Evolutionary conservation across 2,888 invertebrate species (phyloP), one percentile per base, ranked within the genome.

Genomic region (Abscondita cerata): DNA sequence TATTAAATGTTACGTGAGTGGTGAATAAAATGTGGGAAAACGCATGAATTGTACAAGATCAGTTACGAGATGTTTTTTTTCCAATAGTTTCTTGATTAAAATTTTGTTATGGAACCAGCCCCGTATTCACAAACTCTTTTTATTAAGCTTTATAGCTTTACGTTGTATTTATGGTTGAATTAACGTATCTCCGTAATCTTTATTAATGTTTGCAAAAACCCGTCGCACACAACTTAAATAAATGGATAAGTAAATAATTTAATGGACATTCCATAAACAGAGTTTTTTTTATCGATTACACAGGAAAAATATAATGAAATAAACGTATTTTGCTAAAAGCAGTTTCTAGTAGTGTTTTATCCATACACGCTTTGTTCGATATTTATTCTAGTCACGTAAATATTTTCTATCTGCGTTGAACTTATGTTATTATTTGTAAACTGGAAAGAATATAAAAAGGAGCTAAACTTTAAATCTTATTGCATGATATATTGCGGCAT

Each of bases 121-220:
- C 3, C 38, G n/a, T 34, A 47, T 38, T 36, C 12, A 6, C 20
- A 18, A 33, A 50, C 41, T 58, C 44, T 44, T 58, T 58, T 51
- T 51, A 51, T 46, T 38, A 40, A 58, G 51, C 54, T 52, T 41
- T 51, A 13, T 18, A 25, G 44, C 41, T 38, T 20, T 58, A 12
- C 18, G 19, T 38, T 11, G 33, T 58, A 58, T 58, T 58, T 58
- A 51, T 58, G 51, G 41, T 13, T 36, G 57, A 51, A 58, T 58
- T 58, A 58, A 58, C 51, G 51, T 44, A 58, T 52, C 44, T 52
- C 44, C 19, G 44, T 58, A 58, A 58, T 58, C 57, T 58, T 58
- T 58, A 58, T 58, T 58, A 51, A 58, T 58, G 51, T 58, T 16
- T 51, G 57, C 19, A 58, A 51, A 51, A 58, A 52, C 31, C 56